Conservation (phyloP, 2,888 invertebrate species). For the Apocheima hispidaria region DNA sequence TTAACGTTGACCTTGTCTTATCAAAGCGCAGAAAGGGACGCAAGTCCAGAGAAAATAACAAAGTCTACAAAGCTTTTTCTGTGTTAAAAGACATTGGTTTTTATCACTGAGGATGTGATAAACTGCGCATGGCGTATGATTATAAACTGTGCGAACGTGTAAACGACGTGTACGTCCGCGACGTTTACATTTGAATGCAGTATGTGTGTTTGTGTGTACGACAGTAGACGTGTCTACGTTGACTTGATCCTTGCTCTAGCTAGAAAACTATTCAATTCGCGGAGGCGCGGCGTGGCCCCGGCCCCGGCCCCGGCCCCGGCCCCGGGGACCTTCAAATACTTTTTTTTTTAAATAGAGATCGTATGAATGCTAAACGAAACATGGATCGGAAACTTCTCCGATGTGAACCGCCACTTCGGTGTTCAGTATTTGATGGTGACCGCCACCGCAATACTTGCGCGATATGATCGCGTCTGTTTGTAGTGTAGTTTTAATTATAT, state of each 20-base stretch:
- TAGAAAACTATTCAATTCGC: constrained; percentile 77
- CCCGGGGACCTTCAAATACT: background rate
- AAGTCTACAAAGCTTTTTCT: background rate
- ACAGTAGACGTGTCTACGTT: constrained; percentile 20
- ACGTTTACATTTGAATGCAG: background rate
- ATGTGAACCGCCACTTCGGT: no score
- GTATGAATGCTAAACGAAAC: no score
- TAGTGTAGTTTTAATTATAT: background rate
- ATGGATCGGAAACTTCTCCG: no score
- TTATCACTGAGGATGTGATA: no score
- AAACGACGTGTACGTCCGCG: background rate
- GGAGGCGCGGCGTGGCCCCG: constrained; percentile 38
- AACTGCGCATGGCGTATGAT: no score
- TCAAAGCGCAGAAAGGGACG: background rate
- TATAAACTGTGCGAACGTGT: background rate
- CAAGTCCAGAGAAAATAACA: background rate
- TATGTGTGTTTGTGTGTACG: background rate
- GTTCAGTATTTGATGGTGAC: background rate
- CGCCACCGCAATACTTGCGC: background rate
- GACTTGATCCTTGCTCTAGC: constrained; percentile 59
- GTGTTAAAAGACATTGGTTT: no score
- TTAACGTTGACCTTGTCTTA: background rate
- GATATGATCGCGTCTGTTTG: background rate
- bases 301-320: no score
- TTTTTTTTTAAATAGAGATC: no score